Evolutionary conservation across 23 tunicate genomes (phyloP).

Genomic region (Halocynthia roretzi): DNA sequence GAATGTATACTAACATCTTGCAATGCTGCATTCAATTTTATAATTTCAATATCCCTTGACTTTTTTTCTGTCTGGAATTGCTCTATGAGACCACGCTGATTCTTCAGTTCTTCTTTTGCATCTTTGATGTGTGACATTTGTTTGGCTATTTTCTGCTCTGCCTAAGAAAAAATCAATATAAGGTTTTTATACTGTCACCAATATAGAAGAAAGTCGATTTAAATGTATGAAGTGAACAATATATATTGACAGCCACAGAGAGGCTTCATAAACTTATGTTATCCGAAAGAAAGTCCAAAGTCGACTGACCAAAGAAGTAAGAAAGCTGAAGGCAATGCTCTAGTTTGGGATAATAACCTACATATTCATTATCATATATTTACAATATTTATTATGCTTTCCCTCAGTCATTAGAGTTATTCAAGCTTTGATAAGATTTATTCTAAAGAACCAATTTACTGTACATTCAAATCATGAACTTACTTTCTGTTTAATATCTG

Average conservation of each 20-base stretch:
- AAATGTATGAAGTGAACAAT: neutral
- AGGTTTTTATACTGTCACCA: no score
- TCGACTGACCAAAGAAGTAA: no score
- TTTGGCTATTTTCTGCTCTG: slow-evolving; percentile 79
- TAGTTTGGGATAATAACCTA: no score
- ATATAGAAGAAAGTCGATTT: no score
- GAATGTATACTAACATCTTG: no score
- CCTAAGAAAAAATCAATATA: neutral
- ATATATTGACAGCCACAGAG: neutral
- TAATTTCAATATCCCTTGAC: neutral
- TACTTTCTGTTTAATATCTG: slow-evolving; percentile 62
- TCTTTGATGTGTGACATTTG: slow-evolving; percentile 53
- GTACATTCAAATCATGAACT: neutral
- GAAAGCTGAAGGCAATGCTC: no score
- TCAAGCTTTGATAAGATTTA: no score
- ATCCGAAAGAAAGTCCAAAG: no score
- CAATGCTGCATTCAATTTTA: neutral
- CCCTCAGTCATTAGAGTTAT: no score
- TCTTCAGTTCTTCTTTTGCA: slow-evolving; percentile 30
- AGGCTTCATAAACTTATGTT: neutral
- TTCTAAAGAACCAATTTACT: neutral
- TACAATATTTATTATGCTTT: no score
- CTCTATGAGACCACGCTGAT: slow-evolving; percentile 1
- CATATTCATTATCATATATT: no score
- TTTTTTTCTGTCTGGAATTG: slow-evolving; percentile 1